Percentiles rank a stretch among this genome's conserved stretches.
phyloP scores from a whole-genome alignment of 2,888 invertebrate genomes.

The Pandemis heparana region DNA sequence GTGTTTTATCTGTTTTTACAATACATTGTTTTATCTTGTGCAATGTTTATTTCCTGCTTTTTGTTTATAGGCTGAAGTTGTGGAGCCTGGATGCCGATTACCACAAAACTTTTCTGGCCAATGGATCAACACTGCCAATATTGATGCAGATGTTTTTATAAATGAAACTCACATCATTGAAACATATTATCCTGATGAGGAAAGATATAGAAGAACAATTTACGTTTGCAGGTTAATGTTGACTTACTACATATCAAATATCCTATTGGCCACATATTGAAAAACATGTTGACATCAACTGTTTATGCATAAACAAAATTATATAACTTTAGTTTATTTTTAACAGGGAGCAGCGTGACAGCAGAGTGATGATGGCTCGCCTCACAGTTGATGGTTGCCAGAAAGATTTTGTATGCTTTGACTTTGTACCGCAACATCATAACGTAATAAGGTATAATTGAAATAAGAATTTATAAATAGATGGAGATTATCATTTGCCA shows the following conservation, averaged over 20 bases:
- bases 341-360: constrained; percentile 93
- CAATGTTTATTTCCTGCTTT: neutral
- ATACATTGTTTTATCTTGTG: neutral
- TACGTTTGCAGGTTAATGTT: constrained; percentile 91
- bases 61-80: constrained; percentile 90
- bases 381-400: constrained; percentile 98
- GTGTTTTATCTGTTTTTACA: too few relatives aligned
- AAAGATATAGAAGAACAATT: constrained; percentile 94
- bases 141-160: constrained; percentile 96
- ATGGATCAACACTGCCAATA: constrained; percentile 99
- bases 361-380: constrained; percentile 97
- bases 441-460: constrained; percentile 91
- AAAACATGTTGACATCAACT: too few relatives aligned
- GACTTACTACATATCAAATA: neutral
- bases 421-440: constrained; percentile 98
- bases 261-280: neutral
- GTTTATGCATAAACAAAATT: neutral
- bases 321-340: constrained; percentile 38
- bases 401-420: constrained; percentile 98
- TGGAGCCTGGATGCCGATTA: constrained; percentile 95
- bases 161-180: constrained; percentile 99
- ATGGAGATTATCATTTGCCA: too few relatives aligned
- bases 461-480: neutral
- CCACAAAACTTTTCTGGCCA: constrained; percentile 97
- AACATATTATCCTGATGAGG: constrained; percentile 97